Conservation (phyloP, 2,797 vertebrate genomes). For the Tachyglossus aculeatus region DNA sequence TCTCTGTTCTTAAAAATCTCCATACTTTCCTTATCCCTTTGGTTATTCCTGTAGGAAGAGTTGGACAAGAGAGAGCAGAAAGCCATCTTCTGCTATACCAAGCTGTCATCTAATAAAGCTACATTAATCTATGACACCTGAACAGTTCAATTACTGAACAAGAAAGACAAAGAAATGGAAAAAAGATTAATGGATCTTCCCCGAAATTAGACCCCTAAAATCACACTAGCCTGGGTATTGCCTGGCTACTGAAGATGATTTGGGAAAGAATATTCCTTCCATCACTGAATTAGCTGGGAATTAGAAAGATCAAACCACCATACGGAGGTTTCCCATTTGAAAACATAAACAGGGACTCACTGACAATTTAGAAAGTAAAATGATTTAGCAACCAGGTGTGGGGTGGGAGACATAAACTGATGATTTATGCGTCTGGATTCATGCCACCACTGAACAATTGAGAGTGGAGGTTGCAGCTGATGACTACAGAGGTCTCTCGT, state of each 20-base stretch:
- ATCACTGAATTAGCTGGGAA: constrained; percentile 58
- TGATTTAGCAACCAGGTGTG: no score
- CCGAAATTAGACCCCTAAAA: constrained; percentile 56
- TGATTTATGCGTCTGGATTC: no score
- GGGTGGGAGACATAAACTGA: no score
- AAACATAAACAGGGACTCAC: constrained; percentile 36
- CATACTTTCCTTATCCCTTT: constrained; percentile 17
- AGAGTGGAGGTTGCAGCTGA: no score
- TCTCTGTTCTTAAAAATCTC: constrained; percentile 15
- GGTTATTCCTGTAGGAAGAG: constrained; percentile 36
- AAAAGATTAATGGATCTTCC: constrained; percentile 54
- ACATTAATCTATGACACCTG: constrained; percentile 57
- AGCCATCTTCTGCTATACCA: constrained; percentile 4
- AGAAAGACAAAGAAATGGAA: constrained; percentile 38
- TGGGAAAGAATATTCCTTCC: constrained; percentile 50
- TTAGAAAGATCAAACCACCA: constrained; percentile 48
- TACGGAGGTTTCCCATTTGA: constrained; percentile 62
- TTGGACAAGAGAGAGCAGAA: neutral
- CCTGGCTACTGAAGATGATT: constrained; percentile 30
- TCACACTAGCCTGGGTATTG: constrained; percentile 20
- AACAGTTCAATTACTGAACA: constrained; percentile 39
- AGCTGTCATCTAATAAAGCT: constrained; percentile 47
- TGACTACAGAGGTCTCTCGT: no score
- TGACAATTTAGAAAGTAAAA: constrained; percentile 60
- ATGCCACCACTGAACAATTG: no score